A percentile compares a stretch with the other conserved stretches of the same genome.
These are phyloP conservation scores for Ptychadena robeensis DNA, from an alignment of 2,797 vertebrate species.

Conservation along the genomic window DNA sequence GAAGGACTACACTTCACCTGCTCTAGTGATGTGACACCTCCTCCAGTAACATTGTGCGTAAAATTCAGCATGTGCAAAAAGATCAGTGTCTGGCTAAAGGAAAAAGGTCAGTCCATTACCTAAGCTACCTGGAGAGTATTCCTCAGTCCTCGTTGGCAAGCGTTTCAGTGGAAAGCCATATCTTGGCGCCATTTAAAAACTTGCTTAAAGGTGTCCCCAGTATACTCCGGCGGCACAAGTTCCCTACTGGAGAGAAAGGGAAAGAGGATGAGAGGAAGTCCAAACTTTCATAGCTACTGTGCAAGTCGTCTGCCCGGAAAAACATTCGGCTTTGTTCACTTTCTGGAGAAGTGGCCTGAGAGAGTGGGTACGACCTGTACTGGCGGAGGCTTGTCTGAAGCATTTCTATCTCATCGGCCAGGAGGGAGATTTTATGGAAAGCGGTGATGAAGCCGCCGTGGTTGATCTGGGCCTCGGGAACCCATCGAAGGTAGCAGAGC, in stretches of 20 bases:
- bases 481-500: slow-evolving; percentile 95
- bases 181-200: slow-evolving; percentile 93
- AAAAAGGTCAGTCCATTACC: slow-evolving; percentile 15
- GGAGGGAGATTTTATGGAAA: slow-evolving; percentile 86
- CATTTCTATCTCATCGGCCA: slow-evolving; percentile 89
- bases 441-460: slow-evolving; percentile 83
- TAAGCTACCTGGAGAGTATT: slow-evolving; percentile 60
- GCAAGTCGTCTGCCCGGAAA: slow-evolving; percentile 77
- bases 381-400: slow-evolving; percentile 84
- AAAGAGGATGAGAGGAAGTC: slow-evolving; percentile 94
- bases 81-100: slow-evolving; percentile 34
- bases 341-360: slow-evolving; percentile 65
- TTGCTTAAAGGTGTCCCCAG: slow-evolving; percentile 93
- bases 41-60: not conserved
- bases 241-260: slow-evolving; percentile 91
- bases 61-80: slow-evolving; percentile 35
- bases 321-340: slow-evolving; percentile 84
- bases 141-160: slow-evolving; percentile 86
- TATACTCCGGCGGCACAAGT: slow-evolving; percentile 88
- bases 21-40: not conserved
- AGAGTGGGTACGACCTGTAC: slow-evolving; percentile 71
- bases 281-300: slow-evolving; percentile 70
- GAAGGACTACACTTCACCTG: not conserved
- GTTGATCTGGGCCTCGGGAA: slow-evolving; percentile 90
- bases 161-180: slow-evolving; percentile 96